Percentiles rank a stretch among this genome's conserved stretches.
Conservation (phyloP, 2,797 vertebrate species). For the Argyrosomus regius region DNA sequence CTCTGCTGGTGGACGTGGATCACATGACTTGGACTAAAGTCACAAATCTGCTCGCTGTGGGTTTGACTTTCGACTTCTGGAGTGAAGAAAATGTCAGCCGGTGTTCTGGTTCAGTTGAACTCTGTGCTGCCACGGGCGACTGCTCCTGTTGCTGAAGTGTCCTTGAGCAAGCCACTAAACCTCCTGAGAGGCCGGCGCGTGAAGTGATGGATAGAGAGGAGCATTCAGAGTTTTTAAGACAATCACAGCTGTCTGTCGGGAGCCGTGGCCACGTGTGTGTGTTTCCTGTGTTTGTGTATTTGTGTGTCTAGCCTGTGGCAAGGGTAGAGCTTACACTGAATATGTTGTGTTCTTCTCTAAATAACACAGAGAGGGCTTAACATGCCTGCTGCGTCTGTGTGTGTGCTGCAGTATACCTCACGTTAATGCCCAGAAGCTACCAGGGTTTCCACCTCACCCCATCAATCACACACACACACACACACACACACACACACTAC, state of each 20-base stretch:
- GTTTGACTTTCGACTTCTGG: not conserved
- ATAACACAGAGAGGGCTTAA: conserved; percentile 11
- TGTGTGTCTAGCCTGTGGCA: conserved; percentile 52
- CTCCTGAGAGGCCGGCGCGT: not conserved
- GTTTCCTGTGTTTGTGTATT: not conserved
- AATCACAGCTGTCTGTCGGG: conserved; percentile 12
- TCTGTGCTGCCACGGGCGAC: not conserved
- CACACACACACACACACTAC: not conserved
- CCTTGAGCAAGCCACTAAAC: conserved; percentile 35
- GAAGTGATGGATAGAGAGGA: not conserved
- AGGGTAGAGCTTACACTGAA: conserved; percentile 45
- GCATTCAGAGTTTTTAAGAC: conserved; percentile 12
- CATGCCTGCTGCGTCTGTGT: not conserved
- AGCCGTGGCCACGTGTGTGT: not conserved
- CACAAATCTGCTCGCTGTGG: too few species aligned
- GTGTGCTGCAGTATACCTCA: not conserved
- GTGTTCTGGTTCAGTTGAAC: not conserved
- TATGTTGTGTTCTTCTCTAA: conserved; percentile 36
- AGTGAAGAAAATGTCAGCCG: too few species aligned
- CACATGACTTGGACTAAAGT: too few species aligned
- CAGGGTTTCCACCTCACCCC: not conserved
- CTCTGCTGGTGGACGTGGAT: too few species aligned
- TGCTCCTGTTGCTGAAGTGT: conserved; percentile 22
- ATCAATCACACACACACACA: not conserved
- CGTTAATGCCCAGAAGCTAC: conserved; percentile 9